Evolutionary conservation across 2,797 vertebrate genomes (phyloP).

Genomic region (Ispidina lecontei): DNA sequence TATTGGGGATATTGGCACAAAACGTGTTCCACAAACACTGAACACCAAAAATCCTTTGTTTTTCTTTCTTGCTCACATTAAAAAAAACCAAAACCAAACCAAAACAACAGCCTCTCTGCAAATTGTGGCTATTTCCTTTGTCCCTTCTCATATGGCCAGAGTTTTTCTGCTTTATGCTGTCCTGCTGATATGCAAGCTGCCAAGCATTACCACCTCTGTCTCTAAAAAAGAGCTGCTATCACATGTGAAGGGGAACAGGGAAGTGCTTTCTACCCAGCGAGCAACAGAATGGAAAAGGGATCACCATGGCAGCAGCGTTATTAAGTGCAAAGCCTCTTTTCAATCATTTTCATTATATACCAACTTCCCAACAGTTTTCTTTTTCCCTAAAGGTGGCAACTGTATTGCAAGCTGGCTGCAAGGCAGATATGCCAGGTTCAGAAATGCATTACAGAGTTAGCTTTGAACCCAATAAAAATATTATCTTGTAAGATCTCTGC

Average conservation of each 20-base stretch:
- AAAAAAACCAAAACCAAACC: not conserved
- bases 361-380: not conserved
- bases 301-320: conserved; percentile 70
- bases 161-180: conserved; percentile 13
- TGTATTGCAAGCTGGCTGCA: not conserved
- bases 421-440: not conserved
- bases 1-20: not conserved
- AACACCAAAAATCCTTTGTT: not conserved
- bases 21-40: not conserved
- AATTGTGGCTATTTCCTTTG: not conserved
- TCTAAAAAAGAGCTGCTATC: conserved; percentile 16
- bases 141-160: not conserved
- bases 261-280: conserved; percentile 41
- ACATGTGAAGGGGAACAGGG: conserved; percentile 14
- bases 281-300: conserved; percentile 43
- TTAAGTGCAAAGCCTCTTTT: conserved; percentile 65
- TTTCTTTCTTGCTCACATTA: not conserved
- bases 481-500: not conserved
- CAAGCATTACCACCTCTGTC: conserved; percentile 15
- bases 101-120: not conserved
- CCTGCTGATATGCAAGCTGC: conserved; percentile 51
- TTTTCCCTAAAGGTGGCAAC: conserved; percentile 47
- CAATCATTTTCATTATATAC: conserved; percentile 44
- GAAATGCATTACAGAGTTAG: not conserved
- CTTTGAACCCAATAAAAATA: not conserved